These are phyloP conservation scores for Sinopyrophorus schimmeli DNA, from an alignment of 2,888 invertebrate genomes.

Conservation along the genomic window DNA sequence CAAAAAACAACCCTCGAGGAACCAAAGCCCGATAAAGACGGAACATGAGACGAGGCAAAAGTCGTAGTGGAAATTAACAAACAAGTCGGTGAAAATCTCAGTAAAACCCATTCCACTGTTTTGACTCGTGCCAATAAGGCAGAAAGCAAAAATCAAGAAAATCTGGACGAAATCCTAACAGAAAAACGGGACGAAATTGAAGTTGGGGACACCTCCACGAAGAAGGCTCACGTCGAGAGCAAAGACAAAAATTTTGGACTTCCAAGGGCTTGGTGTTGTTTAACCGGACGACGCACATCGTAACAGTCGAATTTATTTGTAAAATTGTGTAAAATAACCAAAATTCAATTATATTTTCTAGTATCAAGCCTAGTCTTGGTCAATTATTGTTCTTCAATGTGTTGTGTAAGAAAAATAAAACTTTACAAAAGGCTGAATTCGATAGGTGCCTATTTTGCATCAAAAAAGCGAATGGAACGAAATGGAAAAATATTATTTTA, in stretches of 20 bases:
- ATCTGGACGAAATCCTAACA: conserved; percentile 49
- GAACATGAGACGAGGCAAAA: conserved; percentile 54
- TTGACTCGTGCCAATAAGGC: conserved; percentile 6
- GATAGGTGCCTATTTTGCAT: conserved; percentile 27
- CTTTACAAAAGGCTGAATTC: conserved; percentile 25
- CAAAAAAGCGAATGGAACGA: not conserved
- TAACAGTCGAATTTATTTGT: too few species aligned
- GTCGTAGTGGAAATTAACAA: conserved; percentile 52
- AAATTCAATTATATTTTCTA: too few species aligned
- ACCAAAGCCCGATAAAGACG: conserved; percentile 48
- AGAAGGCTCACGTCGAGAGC: too few species aligned
- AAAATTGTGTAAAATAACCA: too few species aligned
- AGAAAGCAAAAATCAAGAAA: conserved; percentile 28
- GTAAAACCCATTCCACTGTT: too few species aligned
- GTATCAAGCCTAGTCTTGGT: too few species aligned
- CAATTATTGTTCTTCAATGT: too few species aligned
- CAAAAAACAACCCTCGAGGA: conserved; percentile 29
- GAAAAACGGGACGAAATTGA: conserved; percentile 37
- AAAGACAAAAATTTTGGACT: conserved; percentile 56
- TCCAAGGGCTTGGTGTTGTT: conserved; percentile 60
- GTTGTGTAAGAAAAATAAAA: too few species aligned
- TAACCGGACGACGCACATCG: conserved; percentile 53
- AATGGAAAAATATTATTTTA: too few species aligned
- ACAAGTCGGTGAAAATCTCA: conserved; percentile 23
- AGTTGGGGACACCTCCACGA: too few species aligned